Evolutionary conservation across 2,888 invertebrate genomes (phyloP).

Genomic region (Desoria tigrina): DNA sequence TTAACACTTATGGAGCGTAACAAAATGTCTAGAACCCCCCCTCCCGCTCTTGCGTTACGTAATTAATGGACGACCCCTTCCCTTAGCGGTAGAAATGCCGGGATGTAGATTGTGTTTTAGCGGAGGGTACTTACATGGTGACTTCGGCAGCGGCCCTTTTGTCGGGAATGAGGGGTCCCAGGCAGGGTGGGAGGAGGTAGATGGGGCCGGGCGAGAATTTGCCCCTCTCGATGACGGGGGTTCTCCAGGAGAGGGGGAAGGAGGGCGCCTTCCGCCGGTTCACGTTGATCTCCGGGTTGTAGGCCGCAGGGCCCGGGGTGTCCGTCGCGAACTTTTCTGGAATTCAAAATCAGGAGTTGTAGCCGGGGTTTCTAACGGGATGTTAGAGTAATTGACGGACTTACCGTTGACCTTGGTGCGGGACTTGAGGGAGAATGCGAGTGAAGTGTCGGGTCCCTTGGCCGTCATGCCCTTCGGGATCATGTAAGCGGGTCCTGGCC

Average conservation of each 20-base stretch:
- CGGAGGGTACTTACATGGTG: slow-evolving; percentile 62
- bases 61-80: too few species aligned
- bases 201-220: slow-evolving; percentile 64
- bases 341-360: slow-evolving; percentile 13
- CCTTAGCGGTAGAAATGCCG: too few species aligned
- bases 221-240: slow-evolving; percentile 52
- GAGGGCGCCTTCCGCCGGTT: slow-evolving; percentile 63
- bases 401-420: slow-evolving; percentile 36
- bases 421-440: slow-evolving; percentile 36
- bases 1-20: too few species aligned
- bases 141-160: slow-evolving; percentile 60
- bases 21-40: too few species aligned
- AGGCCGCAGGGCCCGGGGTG: slow-evolving; percentile 65
- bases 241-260: slow-evolving; percentile 63
- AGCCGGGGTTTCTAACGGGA: too few species aligned
- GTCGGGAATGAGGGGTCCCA: slow-evolving; percentile 62
- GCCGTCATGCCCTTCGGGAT: slow-evolving; percentile 46
- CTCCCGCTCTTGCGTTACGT: too few species aligned
- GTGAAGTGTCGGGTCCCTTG: slow-evolving; percentile 40
- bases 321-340: slow-evolving; percentile 16
- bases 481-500: slow-evolving; percentile 48
- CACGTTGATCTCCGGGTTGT: slow-evolving; percentile 65
- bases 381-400: too few species aligned
- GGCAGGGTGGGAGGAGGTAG: slow-evolving; percentile 61
- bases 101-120: too few species aligned